These are phyloP conservation scores for Engystomops pustulosus DNA, from an alignment of 2,113 vertebrate genomes.

Conservation along the genomic window DNA sequence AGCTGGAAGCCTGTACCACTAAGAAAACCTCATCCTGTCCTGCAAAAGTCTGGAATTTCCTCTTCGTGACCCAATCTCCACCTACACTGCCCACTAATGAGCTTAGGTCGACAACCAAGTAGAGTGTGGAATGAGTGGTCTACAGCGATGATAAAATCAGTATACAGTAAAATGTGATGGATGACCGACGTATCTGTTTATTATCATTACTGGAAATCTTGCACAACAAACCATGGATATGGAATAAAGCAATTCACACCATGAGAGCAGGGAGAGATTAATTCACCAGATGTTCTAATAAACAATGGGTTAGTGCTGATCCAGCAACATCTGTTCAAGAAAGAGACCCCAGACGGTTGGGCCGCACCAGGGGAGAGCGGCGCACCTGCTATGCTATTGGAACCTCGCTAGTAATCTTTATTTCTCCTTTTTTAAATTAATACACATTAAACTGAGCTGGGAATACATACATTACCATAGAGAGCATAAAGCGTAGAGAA, in stretches of 20 bases:
- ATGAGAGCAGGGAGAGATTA: not conserved
- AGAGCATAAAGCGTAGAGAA: not conserved
- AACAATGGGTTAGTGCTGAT: slow-evolving; percentile 36
- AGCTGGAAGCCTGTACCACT: slow-evolving; percentile 2
- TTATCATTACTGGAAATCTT: not conserved
- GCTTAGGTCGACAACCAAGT: not conserved
- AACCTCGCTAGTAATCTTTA: not conserved
- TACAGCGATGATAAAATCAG: not conserved
- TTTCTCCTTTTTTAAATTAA: slow-evolving; percentile 13
- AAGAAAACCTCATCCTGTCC: slow-evolving; percentile 37
- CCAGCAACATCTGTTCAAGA: slow-evolving; percentile 42
- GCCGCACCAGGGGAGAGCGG: slow-evolving; percentile 5
- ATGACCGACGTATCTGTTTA: slow-evolving; percentile 3
- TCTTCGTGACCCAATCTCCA: slow-evolving; percentile 10
- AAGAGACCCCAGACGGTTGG: slow-evolving; percentile 19
- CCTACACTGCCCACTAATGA: slow-evolving; percentile 26
- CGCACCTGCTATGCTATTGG: slow-evolving; percentile 17
- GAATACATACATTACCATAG: not conserved
- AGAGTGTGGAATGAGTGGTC: not conserved
- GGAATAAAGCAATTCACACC: slow-evolving; percentile 5
- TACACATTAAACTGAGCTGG: slow-evolving; percentile 5
- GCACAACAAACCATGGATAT: not conserved
- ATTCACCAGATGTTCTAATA: slow-evolving; percentile 41
- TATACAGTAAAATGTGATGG: not conserved
- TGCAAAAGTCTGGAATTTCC: slow-evolving; percentile 26